A percentile compares a stretch with the other conserved stretches of the same genome.
These are phyloP conservation scores for Tinea trinotella DNA, from an alignment of 2,888 invertebrate genomes.

Conservation along the genomic window DNA sequence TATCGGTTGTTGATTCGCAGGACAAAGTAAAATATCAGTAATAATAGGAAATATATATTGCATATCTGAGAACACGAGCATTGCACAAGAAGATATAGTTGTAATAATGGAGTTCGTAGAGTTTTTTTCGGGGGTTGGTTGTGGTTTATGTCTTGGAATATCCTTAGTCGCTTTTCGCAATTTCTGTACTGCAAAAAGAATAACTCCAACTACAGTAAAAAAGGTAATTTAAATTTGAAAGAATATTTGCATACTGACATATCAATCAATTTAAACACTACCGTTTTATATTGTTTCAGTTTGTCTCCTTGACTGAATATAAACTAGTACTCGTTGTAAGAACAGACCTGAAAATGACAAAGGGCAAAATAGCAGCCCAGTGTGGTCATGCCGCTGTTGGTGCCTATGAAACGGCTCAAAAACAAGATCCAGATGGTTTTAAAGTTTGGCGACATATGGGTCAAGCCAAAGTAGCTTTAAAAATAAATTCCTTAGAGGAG, in stretches of 20 bases:
- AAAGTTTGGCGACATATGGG: conserved; percentile 76
- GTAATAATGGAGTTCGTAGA: conserved; percentile 44
- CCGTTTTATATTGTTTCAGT: conserved; percentile 36
- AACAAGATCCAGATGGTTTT: conserved; percentile 73
- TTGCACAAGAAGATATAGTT: no score
- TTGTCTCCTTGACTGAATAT: conserved; percentile 68
- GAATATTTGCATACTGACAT: background rate
- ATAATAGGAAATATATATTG: no score
- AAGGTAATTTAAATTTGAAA: no score
- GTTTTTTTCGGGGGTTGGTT: conserved; percentile 56
- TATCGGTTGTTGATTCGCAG: no score
- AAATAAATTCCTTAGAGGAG: conserved; percentile 82
- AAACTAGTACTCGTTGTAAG: conserved; percentile 91
- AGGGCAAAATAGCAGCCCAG: conserved; percentile 95
- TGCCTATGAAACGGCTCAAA: conserved; percentile 81
- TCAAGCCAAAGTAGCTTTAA: conserved; percentile 90
- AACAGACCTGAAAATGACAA: conserved; percentile 94
- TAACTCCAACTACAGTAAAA: no score
- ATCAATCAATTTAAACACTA: no score
- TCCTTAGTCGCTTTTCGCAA: conserved; percentile 48
- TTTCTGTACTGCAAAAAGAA: background rate
- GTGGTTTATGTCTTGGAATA: conserved; percentile 59
- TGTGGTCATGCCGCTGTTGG: conserved; percentile 95
- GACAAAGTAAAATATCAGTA: no score
- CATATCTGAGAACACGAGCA: no score